Evolutionary conservation across 2,797 vertebrate genomes (phyloP).

Genomic region (Phrynocephalus vlangalii): DNA sequence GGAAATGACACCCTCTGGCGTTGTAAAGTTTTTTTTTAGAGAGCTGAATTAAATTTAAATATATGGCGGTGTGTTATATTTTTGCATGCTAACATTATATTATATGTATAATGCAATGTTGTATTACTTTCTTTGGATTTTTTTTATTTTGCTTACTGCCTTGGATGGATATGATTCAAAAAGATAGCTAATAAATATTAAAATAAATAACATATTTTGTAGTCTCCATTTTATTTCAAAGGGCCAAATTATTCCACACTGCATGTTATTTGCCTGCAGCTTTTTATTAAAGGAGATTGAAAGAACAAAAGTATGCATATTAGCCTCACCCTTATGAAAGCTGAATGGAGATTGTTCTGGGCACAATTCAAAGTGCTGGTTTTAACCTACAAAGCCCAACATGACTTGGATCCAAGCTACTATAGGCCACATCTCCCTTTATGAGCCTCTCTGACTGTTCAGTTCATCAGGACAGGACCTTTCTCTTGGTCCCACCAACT

Average conservation of each 20-base stretch:
- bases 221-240: background rate
- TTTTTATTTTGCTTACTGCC: background rate
- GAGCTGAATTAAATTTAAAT: background rate
- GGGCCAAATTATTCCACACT: conserved; percentile 44
- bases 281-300: conserved; percentile 6
- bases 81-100: background rate
- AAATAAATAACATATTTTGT: background rate
- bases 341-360: background rate
- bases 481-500: no score
- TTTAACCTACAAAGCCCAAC: no score
- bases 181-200: background rate
- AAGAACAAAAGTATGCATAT: conserved; percentile 18
- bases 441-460: no score
- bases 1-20: background rate
- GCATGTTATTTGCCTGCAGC: conserved; percentile 4
- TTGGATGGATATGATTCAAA: background rate
- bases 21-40: background rate
- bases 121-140: background rate
- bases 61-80: background rate
- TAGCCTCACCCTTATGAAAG: conserved; percentile 43
- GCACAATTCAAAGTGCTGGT: no score
- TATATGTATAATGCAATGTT: background rate
- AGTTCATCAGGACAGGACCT: no score
- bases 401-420: no score
- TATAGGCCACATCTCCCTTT: no score